Evolutionary conservation across 2,113 vertebrate species (phyloP), one percentile per base, ranked within the genome.

Genomic region (Lophura nycthemera): DNA sequence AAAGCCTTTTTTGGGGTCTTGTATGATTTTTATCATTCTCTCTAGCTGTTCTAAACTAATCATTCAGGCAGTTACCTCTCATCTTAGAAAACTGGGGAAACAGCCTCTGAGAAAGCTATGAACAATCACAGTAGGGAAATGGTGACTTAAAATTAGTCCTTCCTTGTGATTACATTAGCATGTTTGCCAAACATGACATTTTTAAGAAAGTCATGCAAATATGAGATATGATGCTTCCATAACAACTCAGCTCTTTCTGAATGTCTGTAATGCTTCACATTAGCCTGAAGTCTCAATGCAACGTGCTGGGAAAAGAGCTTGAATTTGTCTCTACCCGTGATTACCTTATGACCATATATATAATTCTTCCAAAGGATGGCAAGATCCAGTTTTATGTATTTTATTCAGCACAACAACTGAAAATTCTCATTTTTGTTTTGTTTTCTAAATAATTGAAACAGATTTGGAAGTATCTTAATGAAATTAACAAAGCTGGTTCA

Each of bases 61-160:
- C 0, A 0, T 42, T 27, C 19, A 71, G 69, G 38, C 17, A 52
- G 27, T 19, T 63, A 10, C 1, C 1, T 54, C 82, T 88, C 24
- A 5, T 43, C 25, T 72, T 48, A 30, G 8, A 69, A 52, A 67
- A 40, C 20, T 27, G 20, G 8, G 29, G 12, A 71, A 82, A 63
- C 25, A 14, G 34, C n/a, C 42, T 13, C 7, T 34, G 25, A 8
- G 91, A 22, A 61, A 60, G 5, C 18, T 42, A 18, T 8, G 8
- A 34, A 17, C 14, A 78, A 13, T 77, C 56, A 8, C 11, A 59
- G 20, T 6, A 65, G 13, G 20, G 21, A 77, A 24, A 71, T 63
- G 20, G 42, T 32, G 10, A 83, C 64, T 66, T 91, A 6, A 86
- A 81, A 57, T 66, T 34, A 63, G 12, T 70, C 17, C 13, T 75